Base-by-base conservation (phyloP, 2,797 vertebrate genomes). In the Microchirus variegatus region DNA sequence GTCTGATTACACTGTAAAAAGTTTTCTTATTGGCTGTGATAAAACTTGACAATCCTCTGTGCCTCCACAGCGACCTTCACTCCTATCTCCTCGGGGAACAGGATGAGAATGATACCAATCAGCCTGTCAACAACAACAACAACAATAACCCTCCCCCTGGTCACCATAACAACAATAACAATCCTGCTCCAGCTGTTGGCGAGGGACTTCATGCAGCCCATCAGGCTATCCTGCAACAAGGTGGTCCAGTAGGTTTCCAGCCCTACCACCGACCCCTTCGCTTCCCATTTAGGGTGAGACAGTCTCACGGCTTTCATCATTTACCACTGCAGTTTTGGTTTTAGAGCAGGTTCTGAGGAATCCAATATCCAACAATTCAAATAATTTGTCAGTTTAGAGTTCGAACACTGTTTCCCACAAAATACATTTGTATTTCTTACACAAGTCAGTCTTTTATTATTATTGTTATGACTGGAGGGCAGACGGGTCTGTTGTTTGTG, bases 181-280 rank as follows among this genome's bases (percentile, higher is more conserved):
- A 98, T 37, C 96, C 95, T 11, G 86, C 94, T 45, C 97, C 97
- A 12, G 95, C 94, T 37, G 96, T 97, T 51, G 98, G 96, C 0
- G 98, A 99, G 84, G 98, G 98, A 48, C 91, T 99, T 54, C 97
- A 99, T 42, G 97, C 97, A 8, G 98, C 97, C 52, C 98, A 99
- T 82, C 97, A 99, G 90, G 98, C 98, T 91, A 99, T 99, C 79
- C 92, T 99, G 57, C 98, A 99, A 57, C 98, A 99, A 82, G 98
- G 97, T 35, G 98, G 97, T 4, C 97, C 97, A 36, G 95, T 99
- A 16, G 98, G 97, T 75, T 99, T 99, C 88, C 98, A 99, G 90
- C 98, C 98, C 58, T 99, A 99, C 83, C 96, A 94, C 42, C 94
- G 96, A 70, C 97, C 98, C 70, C 91, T 96, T 59, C 93, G 96